These are phyloP conservation scores for Catocala fraxini DNA, from an alignment of 2,888 invertebrate species.

Conservation along the genomic window DNA sequence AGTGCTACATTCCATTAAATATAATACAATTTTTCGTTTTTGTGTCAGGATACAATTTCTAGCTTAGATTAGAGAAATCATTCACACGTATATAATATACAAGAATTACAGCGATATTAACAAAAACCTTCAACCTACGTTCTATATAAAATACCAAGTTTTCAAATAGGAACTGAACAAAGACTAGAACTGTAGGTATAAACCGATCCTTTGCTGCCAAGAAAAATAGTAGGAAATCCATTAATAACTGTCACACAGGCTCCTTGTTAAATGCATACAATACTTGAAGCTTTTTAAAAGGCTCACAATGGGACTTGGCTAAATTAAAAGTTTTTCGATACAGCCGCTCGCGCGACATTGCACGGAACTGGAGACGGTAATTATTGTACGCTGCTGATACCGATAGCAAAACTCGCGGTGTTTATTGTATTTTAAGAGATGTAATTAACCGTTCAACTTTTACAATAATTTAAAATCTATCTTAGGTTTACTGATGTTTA, in stretches of 20 bases:
- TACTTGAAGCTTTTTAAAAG: constrained; percentile 87
- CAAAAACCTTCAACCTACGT: constrained; percentile 11
- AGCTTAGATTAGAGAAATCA: neutral
- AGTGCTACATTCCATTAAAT: too few relatives aligned
- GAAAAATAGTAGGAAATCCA: constrained; percentile 86
- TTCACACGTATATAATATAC: constrained; percentile 11
- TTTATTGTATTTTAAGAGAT: neutral
- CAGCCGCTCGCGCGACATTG: constrained; percentile 82
- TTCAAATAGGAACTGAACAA: constrained; percentile 68
- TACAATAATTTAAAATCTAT: too few relatives aligned
- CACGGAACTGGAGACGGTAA: constrained; percentile 83
- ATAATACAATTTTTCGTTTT: too few relatives aligned
- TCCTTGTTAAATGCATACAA: constrained; percentile 88
- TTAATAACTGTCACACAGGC: constrained; percentile 84
- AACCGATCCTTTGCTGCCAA: constrained; percentile 80
- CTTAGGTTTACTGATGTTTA: too few relatives aligned
- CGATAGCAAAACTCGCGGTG: constrained; percentile 42
- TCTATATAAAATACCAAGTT: constrained; percentile 36
- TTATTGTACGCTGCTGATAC: constrained; percentile 75
- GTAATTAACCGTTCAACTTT: neutral
- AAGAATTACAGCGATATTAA: constrained; percentile 5
- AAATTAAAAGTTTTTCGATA: constrained; percentile 88
- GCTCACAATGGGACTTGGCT: constrained; percentile 86
- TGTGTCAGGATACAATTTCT: too few relatives aligned
- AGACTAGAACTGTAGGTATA: constrained; percentile 75